phyloP scores from a whole-genome alignment of 2,888 invertebrate genomes.

The Nymphalis polychloros region DNA sequence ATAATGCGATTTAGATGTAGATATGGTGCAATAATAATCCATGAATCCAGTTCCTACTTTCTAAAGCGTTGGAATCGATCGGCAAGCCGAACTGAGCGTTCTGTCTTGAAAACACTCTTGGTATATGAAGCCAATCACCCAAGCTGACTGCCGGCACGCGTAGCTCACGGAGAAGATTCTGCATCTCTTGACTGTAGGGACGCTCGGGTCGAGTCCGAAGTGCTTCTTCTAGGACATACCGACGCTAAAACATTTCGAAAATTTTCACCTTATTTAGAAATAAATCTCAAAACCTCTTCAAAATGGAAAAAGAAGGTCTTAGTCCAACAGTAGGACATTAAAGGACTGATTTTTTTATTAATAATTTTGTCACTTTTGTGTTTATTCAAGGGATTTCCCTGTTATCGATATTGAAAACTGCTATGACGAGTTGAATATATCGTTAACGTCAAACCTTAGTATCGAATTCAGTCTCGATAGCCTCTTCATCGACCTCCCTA shows the following conservation, averaged over 20 bases:
- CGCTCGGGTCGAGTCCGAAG: constrained; percentile 78
- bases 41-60: constrained; percentile 48
- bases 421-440: no score
- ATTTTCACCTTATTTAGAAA: background rate
- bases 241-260: constrained; percentile 67
- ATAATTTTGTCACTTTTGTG: no score
- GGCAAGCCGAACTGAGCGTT: constrained; percentile 89
- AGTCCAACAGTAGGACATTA: background rate
- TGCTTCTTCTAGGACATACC: constrained; percentile 86
- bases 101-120: constrained; percentile 87
- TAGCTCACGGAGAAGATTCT: constrained; percentile 72
- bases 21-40: no score
- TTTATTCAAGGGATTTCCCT: no score
- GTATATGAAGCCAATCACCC: constrained; percentile 84
- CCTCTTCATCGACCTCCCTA: constrained; percentile 85
- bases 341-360: background rate
- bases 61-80: constrained; percentile 77
- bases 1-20: background rate
- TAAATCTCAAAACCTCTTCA: background rate
- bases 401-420: no score
- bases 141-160: constrained; percentile 75
- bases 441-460: constrained; percentile 65
- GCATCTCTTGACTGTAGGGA: constrained; percentile 74
- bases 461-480: constrained; percentile 86
- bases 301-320: background rate